Evolutionary conservation across 2,113 vertebrate species (phyloP).

Genomic region (Zapus hudsonius): DNA sequence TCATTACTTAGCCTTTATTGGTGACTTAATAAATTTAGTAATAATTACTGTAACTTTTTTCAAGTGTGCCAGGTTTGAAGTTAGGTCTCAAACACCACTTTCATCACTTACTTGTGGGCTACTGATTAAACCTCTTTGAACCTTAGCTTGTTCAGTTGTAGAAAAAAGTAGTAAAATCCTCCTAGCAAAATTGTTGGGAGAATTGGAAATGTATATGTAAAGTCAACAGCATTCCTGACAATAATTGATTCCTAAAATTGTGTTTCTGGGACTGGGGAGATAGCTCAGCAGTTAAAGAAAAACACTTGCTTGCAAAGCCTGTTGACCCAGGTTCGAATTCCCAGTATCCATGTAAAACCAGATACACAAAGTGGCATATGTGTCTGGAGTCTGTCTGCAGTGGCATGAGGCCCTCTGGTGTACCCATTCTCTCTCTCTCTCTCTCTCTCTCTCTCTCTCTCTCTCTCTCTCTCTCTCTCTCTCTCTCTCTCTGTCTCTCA

Average conservation of each 20-base stretch:
- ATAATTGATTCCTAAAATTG: neutral
- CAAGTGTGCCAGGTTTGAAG: neutral
- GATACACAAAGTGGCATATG: no score
- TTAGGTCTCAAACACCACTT: neutral
- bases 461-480: no score
- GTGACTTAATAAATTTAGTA: conserved; percentile 9
- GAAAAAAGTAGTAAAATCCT: conserved; percentile 9
- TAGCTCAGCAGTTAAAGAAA: neutral
- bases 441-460: no score
- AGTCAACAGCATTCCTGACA: conserved; percentile 1
- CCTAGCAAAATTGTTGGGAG: neutral
- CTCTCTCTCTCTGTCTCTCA: no score
- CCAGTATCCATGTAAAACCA: no score
- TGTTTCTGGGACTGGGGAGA: neutral
- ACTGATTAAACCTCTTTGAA: neutral
- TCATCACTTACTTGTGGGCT: neutral
- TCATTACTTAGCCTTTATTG: conserved; percentile 52
- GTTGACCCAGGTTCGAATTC: no score
- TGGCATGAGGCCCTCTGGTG: no score
- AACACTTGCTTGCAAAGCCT: neutral
- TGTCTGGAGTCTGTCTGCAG: no score
- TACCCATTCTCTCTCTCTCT: no score
- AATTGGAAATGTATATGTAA: conserved; percentile 14
- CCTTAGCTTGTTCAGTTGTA: neutral
- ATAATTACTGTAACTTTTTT: neutral